Evolutionary conservation across 1,140 invertebrate species (phyloP), one percentile per base, ranked within the genome.

Genomic region (Drosophila tani): DNA sequence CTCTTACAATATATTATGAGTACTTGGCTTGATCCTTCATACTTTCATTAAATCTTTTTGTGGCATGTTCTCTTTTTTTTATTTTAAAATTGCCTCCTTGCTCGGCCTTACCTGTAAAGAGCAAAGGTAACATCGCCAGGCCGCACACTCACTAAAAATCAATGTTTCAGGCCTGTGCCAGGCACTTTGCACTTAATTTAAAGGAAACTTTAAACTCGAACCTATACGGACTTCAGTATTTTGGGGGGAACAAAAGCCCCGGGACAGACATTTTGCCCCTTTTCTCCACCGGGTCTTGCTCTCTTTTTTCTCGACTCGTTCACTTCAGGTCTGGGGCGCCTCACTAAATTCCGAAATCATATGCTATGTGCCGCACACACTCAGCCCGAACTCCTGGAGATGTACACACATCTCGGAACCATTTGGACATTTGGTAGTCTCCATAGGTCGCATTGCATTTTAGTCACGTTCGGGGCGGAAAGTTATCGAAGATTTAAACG

Each of bases 401-500:
- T 60, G 38, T 65, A 59, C 63, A 66, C 63, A 66, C 57, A 63
- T 67, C 47, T 51, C 46, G 24, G 11, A 68, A 46, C 43, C 67
- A 73, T 60, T 65, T 71, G 55, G 58, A 51, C 75, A 79, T 82
- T 64, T 58, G 59, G 51, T 43, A 68, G 64, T 71, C 73, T 62
- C 79, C 81, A 40, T 68, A 71, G 81, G 68, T 67, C 71, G 66
- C 84, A 81, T 81, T 75, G 81, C 77, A 88, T 88, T 88, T 88
- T 84, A 88, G 84, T 88, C 84, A 88, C 84, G 84, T 88, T 69
- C 77, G 63, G 75, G 70, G 70, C 74, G 73, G 65, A 69, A 87
- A 87, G 84, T 87, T 87, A 87, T 87, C 84, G 84, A 87, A 87
- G 84, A 87, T 87, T 87, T 87, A 87, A 87, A 75, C 84, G 85